Base-by-base conservation (phyloP, 2,888 invertebrate species). In the Himalopsyche japonica region DNA sequence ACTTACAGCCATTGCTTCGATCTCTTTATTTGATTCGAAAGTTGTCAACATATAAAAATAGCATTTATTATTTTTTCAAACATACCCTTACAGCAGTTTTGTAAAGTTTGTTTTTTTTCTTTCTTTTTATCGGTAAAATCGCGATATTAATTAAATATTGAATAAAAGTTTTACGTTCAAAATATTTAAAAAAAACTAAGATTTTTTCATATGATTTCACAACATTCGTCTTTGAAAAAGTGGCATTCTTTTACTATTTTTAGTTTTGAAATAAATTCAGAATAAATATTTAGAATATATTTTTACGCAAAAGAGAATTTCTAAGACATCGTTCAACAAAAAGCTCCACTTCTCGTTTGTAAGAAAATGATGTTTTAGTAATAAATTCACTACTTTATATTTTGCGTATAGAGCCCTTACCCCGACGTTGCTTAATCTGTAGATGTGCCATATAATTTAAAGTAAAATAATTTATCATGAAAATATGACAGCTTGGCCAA, bases 381-480 rank as follows among this genome's bases (percentile, higher is more conserved):
- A 37, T 24, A 79, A 79, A 79, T 79, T 20, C 20, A 57, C 4
- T 57, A 57, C 57, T 57, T 57, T 57, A 57, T 57, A 20, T 57
- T 24, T 24, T 57, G 24, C 24, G 57, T 57, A 57, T 20, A 57
- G 20, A 57, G 20, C 20, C 57, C 20, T 20, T 20, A 8, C n/a
- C 20, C 2, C 57, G 57, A 57, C 57, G 57, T 7, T 24, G 70
- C 76, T 82, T 32, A 80, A 47, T 80, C 49, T 80, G 57, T 70
- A 49, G n/a, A 76, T n/a, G 57, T 8, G 48, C 79, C 8, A 80
- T 57, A 70, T 83, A 83, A 83, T 83, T 83, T 83, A 83, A 83
- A 76, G 76, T 80, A 48, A 48, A 70, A 83, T 76, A 80, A 83
- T 83, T 83, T 83, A 83, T 83, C 83, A 83, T 76, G 76, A 34